A percentile compares a stretch with the other conserved stretches of the same genome.
These are phyloP conservation scores for Stictocephala bisonia DNA, from an alignment of 2,888 invertebrate genomes.

Conservation along the genomic window DNA sequence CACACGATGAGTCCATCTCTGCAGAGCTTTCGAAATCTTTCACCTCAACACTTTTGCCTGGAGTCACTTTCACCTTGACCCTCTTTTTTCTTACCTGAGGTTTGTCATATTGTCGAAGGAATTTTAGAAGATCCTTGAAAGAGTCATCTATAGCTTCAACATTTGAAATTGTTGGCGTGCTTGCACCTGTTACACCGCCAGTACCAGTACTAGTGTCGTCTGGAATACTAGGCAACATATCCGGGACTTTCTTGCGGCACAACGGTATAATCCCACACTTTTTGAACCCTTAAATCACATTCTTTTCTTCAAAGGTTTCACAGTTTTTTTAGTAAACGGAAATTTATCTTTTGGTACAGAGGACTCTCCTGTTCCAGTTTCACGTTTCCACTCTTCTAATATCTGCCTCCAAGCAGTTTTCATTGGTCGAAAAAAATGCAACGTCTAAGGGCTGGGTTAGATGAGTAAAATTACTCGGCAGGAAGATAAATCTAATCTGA, in stretches of 20 bases:
- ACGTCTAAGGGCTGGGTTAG: slow-evolving; percentile 60
- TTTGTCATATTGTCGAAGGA: too few species aligned
- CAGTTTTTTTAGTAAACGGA: slow-evolving; percentile 24
- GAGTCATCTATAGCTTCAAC: too few species aligned
- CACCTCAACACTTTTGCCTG: too few species aligned
- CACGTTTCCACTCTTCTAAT: slow-evolving; percentile 52
- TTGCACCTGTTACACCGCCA: too few species aligned
- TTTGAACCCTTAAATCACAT: slow-evolving; percentile 45
- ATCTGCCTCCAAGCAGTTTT: slow-evolving; percentile 58
- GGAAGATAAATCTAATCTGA: slow-evolving; percentile 61
- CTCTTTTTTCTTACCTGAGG: too few species aligned
- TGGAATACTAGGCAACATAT: too few species aligned
- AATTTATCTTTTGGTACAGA: slow-evolving; percentile 44
- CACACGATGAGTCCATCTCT: too few species aligned
- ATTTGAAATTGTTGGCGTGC: too few species aligned
- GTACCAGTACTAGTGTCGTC: too few species aligned
- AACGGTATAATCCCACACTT: slow-evolving; percentile 46
- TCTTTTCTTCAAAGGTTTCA: slow-evolving; percentile 26
- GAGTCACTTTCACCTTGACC: too few species aligned
- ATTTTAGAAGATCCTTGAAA: too few species aligned
- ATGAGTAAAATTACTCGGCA: slow-evolving; percentile 61
- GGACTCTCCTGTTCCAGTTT: slow-evolving; percentile 27
- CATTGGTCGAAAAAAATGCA: slow-evolving; percentile 58
- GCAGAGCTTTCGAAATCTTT: too few species aligned
- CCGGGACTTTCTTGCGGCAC: not conserved